Evolutionary conservation across 2,113 vertebrate species (phyloP).

Genomic region (Promerops cafer): DNA sequence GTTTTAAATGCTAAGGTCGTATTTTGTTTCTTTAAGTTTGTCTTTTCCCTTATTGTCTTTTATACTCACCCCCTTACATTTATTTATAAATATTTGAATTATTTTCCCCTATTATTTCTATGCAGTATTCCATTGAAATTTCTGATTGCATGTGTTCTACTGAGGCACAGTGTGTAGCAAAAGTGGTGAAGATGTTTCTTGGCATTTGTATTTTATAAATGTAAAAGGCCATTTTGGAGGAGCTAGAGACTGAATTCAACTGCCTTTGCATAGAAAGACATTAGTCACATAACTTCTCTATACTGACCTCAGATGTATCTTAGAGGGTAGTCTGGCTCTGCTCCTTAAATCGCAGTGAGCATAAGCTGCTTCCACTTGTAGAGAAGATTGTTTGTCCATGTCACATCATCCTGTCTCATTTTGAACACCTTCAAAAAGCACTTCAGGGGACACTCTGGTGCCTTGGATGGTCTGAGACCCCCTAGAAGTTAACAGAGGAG

Average conservation of each 20-base stretch:
- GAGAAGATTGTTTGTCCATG: neutral
- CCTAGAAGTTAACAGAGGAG: neutral
- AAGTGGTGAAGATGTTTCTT: accelerated
- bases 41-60: neutral
- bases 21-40: neutral
- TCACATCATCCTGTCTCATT: accelerated
- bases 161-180: neutral
- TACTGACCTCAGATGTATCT: neutral
- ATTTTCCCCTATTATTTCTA: neutral
- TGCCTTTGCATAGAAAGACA: neutral
- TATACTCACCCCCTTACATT: neutral
- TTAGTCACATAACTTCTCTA: neutral
- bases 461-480: neutral
- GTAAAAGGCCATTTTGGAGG: neutral
- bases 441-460: neutral
- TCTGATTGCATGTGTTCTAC: neutral
- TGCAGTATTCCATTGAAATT: neutral
- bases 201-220: neutral
- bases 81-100: neutral
- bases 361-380: neutral
- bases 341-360: neutral
- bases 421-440: neutral
- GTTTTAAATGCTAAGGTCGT: neutral
- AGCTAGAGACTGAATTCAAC: neutral
- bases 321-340: neutral